These are phyloP conservation scores for Mizuhopecten yessoensis DNA, from an alignment of 1,140 invertebrate genomes.

Conservation along the genomic window DNA sequence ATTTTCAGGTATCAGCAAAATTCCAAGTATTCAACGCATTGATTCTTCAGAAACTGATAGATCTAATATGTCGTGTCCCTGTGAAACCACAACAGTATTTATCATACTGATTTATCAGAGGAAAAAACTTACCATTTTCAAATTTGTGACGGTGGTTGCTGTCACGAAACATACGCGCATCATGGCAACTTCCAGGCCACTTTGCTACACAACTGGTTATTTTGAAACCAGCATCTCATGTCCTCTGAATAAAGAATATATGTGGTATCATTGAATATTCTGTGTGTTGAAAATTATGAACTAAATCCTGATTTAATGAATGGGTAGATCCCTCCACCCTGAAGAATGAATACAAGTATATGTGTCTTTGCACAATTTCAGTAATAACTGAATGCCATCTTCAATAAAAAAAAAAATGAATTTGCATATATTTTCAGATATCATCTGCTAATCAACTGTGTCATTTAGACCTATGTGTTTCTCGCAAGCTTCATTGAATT, in stretches of 20 bases:
- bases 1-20: too few species aligned
- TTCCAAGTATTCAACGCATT: too few species aligned
- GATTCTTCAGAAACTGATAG: too few species aligned
- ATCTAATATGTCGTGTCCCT: too few species aligned
- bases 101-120: too few species aligned
- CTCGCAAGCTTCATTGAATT: too few species aligned
- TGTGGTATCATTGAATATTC: neutral
- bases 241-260: slow-evolving; percentile 14
- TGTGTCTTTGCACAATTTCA: too few species aligned
- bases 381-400: too few species aligned
- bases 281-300: neutral
- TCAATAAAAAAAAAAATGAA: neutral
- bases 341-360: neutral
- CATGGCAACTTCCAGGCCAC: slow-evolving; percentile 47
- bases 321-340: neutral
- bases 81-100: too few species aligned
- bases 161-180: slow-evolving; percentile 33
- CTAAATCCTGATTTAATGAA: neutral
- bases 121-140: slow-evolving; percentile 47
- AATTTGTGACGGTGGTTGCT: neutral
- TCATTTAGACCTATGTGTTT: too few species aligned
- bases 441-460: too few species aligned
- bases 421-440: neutral
- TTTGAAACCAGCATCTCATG: slow-evolving; percentile 44
- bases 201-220: neutral